Percentiles rank a stretch among this genome's conserved stretches.
Conservation (phyloP, 1,140 invertebrate genomes). For the Trachymyrmex cornetzi region DNA sequence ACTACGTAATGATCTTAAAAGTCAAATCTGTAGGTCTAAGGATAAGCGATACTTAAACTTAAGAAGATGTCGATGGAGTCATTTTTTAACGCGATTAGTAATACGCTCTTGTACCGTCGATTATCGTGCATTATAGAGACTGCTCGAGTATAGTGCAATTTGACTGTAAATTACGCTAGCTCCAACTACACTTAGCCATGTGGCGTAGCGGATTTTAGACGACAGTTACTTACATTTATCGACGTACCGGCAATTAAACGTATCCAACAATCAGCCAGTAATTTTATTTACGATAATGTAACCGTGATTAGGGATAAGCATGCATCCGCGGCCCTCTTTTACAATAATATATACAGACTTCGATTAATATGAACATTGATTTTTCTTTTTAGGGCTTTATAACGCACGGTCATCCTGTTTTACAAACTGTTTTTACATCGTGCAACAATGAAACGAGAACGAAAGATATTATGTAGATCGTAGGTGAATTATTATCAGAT, state of each 20-base stretch:
- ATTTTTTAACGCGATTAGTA: slow-evolving; percentile 63
- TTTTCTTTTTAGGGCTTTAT: slow-evolving; percentile 36
- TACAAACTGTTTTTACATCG: slow-evolving; percentile 42
- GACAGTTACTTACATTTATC: slow-evolving; percentile 52
- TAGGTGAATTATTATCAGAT: slow-evolving; percentile 34
- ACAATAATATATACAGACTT: slow-evolving; percentile 33
- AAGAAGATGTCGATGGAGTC: slow-evolving; percentile 52
- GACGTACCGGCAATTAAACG: slow-evolving; percentile 50
- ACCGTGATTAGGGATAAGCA: slow-evolving; percentile 65
- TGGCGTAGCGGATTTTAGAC: slow-evolving; percentile 57
- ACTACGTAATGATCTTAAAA: slow-evolving; percentile 58
- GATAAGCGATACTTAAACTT: slow-evolving; percentile 43
- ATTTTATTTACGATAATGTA: slow-evolving; percentile 67
- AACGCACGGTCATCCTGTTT: slow-evolving; percentile 16
- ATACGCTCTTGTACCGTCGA: slow-evolving; percentile 56
- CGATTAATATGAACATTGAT: slow-evolving; percentile 30
- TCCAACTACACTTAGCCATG: slow-evolving; percentile 58
- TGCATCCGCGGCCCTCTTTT: slow-evolving; percentile 61
- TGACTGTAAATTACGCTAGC: slow-evolving; percentile 61
- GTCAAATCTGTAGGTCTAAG: slow-evolving; percentile 47
- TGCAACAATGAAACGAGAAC: slow-evolving; percentile 30
- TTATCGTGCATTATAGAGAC: slow-evolving; percentile 60
- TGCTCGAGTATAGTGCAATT: slow-evolving; percentile 60
- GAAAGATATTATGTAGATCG: slow-evolving; percentile 47
- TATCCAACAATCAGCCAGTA: slow-evolving; percentile 33